A percentile compares a stretch with the other conserved stretches of the same genome.
phyloP scores from a whole-genome alignment of 2,888 invertebrate genomes.

The Dolichomitus sp. region DNA sequence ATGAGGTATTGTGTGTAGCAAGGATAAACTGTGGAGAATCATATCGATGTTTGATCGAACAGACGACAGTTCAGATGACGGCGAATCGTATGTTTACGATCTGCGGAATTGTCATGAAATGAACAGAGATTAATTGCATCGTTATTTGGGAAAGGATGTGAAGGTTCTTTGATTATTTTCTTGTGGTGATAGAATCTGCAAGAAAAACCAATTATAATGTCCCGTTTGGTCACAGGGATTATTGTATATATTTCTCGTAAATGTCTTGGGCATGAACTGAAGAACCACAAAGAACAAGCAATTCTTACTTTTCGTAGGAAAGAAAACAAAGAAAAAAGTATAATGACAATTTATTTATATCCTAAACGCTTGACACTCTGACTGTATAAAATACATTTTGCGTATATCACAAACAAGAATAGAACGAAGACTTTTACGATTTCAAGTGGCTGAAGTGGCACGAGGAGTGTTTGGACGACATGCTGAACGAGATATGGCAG shows the following conservation, averaged over 20 bases:
- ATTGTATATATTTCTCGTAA: not conserved
- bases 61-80: not conserved
- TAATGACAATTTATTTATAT: not conserved
- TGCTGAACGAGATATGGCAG: not conserved
- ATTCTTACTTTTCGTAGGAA: not conserved
- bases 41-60: not conserved
- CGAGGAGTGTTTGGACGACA: not conserved
- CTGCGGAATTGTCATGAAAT: not conserved
- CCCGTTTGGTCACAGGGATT: not conserved
- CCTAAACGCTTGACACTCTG: constrained; percentile 8
- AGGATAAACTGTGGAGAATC: not conserved
- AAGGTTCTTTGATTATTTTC: not conserved
- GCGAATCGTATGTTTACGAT: not conserved
- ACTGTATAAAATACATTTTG: constrained; percentile 37
- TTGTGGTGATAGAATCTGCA: not conserved
- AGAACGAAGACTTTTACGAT: constrained; percentile 48
- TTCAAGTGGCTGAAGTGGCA: not conserved
- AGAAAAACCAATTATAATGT: not conserved
- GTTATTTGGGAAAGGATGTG: not conserved
- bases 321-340: not conserved
- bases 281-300: not conserved
- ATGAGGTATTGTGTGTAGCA: not conserved
- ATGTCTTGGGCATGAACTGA: not conserved
- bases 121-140: not conserved
- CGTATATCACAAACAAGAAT: constrained; percentile 47